Conservation (phyloP, 2,113 vertebrate species). For the Uria aalge region DNA sequence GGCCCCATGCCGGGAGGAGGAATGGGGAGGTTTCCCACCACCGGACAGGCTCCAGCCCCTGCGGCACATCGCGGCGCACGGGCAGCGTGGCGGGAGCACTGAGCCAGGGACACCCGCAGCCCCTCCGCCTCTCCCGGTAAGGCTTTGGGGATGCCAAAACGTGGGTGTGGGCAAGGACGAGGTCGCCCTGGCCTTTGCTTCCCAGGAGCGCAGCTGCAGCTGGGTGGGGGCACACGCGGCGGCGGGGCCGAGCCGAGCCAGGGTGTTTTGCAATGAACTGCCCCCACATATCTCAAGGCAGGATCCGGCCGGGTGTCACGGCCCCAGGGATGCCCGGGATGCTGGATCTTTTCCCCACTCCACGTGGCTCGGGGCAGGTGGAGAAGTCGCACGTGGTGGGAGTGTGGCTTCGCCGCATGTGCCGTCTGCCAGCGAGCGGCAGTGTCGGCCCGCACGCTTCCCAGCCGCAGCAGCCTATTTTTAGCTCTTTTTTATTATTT, state of each 20-base stretch:
- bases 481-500: conserved; percentile 1
- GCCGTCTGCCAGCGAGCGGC: conserved; percentile 32
- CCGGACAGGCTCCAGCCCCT: background rate
- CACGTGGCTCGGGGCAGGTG: background rate
- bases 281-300: background rate
- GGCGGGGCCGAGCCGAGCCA: accelerated
- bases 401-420: background rate
- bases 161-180: background rate
- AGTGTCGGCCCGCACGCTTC: background rate
- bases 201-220: background rate
- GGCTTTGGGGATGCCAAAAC: background rate
- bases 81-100: background rate
- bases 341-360: background rate
- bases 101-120: background rate
- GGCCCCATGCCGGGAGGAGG: background rate
- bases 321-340: accelerated
- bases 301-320: background rate
- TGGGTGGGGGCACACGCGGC: accelerated
- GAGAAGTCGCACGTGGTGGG: background rate
- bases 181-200: background rate
- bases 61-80: accelerated
- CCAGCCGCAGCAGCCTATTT: background rate
- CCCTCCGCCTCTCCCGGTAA: background rate
- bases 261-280: background rate
- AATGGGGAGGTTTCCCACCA: background rate